Base-by-base conservation (phyloP, 2,888 invertebrate genomes). In the Sphaerophoria taeniata region DNA sequence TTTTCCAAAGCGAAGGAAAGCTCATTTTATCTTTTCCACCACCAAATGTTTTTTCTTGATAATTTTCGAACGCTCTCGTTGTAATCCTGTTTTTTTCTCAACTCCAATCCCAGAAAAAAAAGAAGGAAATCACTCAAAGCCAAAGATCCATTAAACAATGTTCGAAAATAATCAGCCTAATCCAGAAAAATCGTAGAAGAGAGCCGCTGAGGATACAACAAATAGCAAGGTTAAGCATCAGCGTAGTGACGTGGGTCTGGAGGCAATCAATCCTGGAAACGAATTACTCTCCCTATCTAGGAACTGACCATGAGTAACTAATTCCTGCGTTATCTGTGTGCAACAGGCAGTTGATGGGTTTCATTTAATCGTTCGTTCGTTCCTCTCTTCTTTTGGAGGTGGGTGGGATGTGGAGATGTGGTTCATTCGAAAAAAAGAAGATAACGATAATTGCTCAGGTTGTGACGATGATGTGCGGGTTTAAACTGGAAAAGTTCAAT, bases 261-360 rank as follows among this genome's bases (percentile, higher is more conserved):
- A 9, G 49, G 49, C 34, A 60, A 60, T 65, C 65, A 65, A 65
- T 36, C 16, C 16, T 6, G 16, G 36, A 36, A 16, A 49, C 36
- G 14, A 34, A 49, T 49, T 65, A 16, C 49, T 49, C 49, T 49
- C 36, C 49, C 49, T 33, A 36, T 67, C 51, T 67, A 67, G 24
- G 67, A 67, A 67, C 53, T 67, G 67, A 53, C 67, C 67, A 67
- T 31, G 53, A 67, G 67, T 65, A 24, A 67, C 39, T 67, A 67
- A 67, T 67, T 67, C 45, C 43, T 67, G 16, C 47, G 67, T 74
- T 74, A 74, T 79, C 79, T 55, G 39, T 36, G 69, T 79, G 79
- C 79, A 79, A 79, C 79, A 79, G 73, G 79, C 73, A 61, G 65
- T 63, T 79, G 67, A 53, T 53, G 53, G 67, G 67, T 53, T 67